phyloP scores from a whole-genome alignment of 35 echinoderm and acorn worm genomes.

The Lytechinus pictus region DNA sequence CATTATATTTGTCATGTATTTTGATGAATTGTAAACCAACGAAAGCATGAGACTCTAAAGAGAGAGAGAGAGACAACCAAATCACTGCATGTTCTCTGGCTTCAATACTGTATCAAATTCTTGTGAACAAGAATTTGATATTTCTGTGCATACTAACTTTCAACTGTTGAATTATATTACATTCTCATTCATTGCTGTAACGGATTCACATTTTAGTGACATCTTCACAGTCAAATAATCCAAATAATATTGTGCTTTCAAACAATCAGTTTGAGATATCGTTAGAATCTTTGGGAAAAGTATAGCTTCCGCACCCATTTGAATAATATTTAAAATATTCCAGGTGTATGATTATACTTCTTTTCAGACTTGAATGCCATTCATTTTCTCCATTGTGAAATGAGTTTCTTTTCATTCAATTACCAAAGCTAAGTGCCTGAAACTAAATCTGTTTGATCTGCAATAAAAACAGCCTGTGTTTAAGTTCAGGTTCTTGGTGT shows the following conservation, averaged over 20 bases:
- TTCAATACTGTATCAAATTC: not conserved
- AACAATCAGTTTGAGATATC: not conserved
- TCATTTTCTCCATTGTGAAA: not conserved
- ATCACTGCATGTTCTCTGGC: not conserved
- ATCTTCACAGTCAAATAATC: not conserved
- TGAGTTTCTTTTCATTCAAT: not conserved
- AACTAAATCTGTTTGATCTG: conserved; percentile 5
- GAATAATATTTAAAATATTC: not conserved
- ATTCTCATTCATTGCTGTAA: not conserved
- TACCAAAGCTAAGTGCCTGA: conserved; percentile 4
- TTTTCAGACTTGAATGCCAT: not conserved
- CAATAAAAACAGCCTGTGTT: not conserved
- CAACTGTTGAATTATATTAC: not conserved
- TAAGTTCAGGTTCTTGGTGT: not conserved
- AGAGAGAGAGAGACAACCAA: not conserved
- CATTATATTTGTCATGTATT: not conserved
- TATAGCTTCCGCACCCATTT: not conserved
- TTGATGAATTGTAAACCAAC: not conserved
- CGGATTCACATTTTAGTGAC: too few species aligned
- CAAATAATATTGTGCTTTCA: not conserved
- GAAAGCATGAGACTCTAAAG: not conserved
- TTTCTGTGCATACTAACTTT: not conserved
- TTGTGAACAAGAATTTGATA: not conserved
- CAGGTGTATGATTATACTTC: not conserved
- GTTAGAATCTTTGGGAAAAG: not conserved